phyloP scores from a whole-genome alignment of 2,113 vertebrate species.

The Gambusia holbrooki region DNA sequence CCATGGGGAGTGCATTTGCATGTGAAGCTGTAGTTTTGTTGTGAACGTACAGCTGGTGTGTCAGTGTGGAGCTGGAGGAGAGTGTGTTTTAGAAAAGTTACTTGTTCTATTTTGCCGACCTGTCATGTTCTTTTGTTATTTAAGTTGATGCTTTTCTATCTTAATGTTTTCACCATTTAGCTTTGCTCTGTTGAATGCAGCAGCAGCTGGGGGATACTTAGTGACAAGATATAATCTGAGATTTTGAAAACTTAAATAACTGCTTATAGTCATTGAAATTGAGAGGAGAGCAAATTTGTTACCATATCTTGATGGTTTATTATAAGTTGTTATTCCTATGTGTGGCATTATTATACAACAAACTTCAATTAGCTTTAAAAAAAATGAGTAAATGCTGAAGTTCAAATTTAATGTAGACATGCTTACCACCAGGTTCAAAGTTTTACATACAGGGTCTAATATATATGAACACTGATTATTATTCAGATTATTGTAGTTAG shows the following conservation, averaged over 20 bases:
- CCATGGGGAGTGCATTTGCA: background rate
- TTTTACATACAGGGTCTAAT: background rate
- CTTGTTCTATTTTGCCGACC: conserved; percentile 15
- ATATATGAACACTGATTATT: background rate
- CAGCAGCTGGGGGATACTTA: conserved; percentile 42
- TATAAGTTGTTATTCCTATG: background rate
- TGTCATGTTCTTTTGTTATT: conserved; percentile 33
- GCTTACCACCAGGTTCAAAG: background rate
- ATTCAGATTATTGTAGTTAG: background rate
- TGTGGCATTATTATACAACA: background rate
- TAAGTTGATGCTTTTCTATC: conserved; percentile 29
- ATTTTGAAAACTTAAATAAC: background rate
- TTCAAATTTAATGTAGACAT: background rate
- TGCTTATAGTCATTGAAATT: background rate
- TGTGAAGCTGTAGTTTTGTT: background rate
- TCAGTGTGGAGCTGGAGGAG: conserved; percentile 1
- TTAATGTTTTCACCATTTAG: conserved; percentile 36
- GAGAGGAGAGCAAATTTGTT: background rate
- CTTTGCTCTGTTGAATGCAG: conserved; percentile 50
- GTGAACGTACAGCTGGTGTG: background rate
- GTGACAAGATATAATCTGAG: background rate
- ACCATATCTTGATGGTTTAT: background rate
- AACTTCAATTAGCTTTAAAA: background rate
- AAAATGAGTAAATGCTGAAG: background rate
- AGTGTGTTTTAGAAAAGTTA: background rate